phyloP scores from a whole-genome alignment of 2,888 invertebrate species.

The Plagodis dolabraria region DNA sequence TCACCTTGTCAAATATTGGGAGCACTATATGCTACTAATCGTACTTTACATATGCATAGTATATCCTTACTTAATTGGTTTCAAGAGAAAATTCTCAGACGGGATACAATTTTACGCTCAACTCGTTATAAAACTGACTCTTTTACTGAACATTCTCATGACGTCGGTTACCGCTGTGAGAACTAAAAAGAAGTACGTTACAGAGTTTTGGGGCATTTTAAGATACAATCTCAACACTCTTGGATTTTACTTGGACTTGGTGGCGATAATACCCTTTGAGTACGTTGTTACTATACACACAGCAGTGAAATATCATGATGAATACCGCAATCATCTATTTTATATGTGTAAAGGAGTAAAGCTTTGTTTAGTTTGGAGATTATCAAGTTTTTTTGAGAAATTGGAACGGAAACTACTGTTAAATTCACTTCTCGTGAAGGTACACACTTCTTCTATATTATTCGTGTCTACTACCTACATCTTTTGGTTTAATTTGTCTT shows the following conservation, averaged over 20 bases:
- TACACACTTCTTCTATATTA: conserved; percentile 34
- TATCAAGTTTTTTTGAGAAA: conserved; percentile 74
- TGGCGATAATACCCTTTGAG: conserved; percentile 79
- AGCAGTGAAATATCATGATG: conserved; percentile 61
- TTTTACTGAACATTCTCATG: conserved; percentile 72
- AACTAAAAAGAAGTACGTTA: conserved; percentile 71
- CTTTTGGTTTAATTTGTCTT: no score
- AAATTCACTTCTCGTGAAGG: conserved; percentile 73
- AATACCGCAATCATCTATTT: conserved; percentile 72
- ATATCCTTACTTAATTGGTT: conserved; percentile 80
- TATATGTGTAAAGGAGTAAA: conserved; percentile 81
- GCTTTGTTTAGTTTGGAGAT: conserved; percentile 78
- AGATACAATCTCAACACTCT: conserved; percentile 72
- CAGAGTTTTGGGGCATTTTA: conserved; percentile 64
- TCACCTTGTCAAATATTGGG: conserved; percentile 76
- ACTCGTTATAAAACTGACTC: conserved; percentile 66
- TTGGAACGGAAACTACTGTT: conserved; percentile 69
- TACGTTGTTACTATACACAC: conserved; percentile 72
- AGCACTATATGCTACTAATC: conserved; percentile 68
- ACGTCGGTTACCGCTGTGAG: conserved; percentile 76
- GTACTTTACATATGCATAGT: conserved; percentile 71
- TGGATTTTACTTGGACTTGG: conserved; percentile 79
- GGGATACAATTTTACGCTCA: conserved; percentile 68
- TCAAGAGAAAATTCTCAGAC: conserved; percentile 64
- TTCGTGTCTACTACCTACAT: no score